Percentiles rank a stretch among this genome's conserved stretches.
Conservation (phyloP, 2,888 invertebrate genomes). For the Leptothorax acervorum region DNA sequence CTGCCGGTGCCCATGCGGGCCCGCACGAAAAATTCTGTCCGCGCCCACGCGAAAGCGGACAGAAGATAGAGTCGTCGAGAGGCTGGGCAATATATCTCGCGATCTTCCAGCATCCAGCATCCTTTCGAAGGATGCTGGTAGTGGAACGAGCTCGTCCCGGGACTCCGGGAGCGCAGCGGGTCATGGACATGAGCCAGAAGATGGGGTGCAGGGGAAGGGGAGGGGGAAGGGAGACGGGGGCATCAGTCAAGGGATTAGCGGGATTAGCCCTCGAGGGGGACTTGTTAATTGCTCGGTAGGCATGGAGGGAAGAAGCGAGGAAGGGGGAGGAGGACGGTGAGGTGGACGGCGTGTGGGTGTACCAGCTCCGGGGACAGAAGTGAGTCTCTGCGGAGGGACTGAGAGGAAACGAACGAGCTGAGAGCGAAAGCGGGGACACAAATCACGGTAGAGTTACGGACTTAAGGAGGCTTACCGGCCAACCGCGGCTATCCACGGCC, state of each 20-base stretch:
- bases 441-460: constrained; percentile 82
- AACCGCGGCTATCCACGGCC: constrained; percentile 57
- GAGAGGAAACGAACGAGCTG: constrained; percentile 46
- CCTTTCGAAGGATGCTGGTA: constrained; percentile 65
- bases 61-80: constrained; percentile 46
- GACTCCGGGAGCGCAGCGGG: constrained; percentile 60
- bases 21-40: constrained; percentile 41
- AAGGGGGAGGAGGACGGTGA: constrained; percentile 49
- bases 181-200: constrained; percentile 66
- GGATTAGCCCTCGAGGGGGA: constrained; percentile 85
- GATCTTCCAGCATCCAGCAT: constrained; percentile 63
- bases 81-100: constrained; percentile 35
- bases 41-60: constrained; percentile 49
- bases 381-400: constrained; percentile 18
- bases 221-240: constrained; percentile 70
- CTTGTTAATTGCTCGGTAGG: constrained; percentile 85
- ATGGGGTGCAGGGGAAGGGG: constrained; percentile 37
- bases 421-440: constrained; percentile 68
- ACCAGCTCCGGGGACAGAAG: constrained; percentile 40
- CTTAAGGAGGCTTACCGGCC: constrained; percentile 84
- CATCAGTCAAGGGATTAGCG: constrained; percentile 86
- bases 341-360: constrained; percentile 56
- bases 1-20: constrained; percentile 17
- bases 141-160: constrained; percentile 57
- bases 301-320: constrained; percentile 34